Percentiles rank a stretch among this genome's conserved stretches.
These are phyloP conservation scores for Battus philenor DNA, from an alignment of 1,140 invertebrate genomes.

Conservation along the genomic window DNA sequence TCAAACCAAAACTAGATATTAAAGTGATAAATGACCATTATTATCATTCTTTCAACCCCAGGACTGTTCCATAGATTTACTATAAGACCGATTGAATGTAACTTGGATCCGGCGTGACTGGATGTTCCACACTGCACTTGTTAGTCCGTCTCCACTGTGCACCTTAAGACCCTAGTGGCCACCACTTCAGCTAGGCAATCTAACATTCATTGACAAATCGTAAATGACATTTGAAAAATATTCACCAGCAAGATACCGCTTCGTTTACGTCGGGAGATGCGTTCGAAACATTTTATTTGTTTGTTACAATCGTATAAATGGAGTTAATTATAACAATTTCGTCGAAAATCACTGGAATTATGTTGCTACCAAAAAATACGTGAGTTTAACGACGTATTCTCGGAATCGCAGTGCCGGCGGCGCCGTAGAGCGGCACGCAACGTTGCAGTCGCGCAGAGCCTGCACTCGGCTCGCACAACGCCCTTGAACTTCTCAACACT, in stretches of 20 bases:
- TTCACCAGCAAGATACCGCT: constrained; percentile 23
- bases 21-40: too few species aligned
- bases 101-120: too few species aligned
- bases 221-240: too few species aligned
- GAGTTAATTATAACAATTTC: constrained; percentile 74
- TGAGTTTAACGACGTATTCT: constrained; percentile 73
- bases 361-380: constrained; percentile 74
- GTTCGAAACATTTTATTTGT: constrained; percentile 69
- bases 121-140: too few species aligned
- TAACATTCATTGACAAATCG: too few species aligned
- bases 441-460: constrained; percentile 27
- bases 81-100: too few species aligned
- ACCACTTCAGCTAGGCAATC: too few species aligned
- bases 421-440: constrained; percentile 46
- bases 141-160: too few species aligned
- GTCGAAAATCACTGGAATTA: constrained; percentile 72
- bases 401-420: constrained; percentile 49
- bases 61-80: too few species aligned
- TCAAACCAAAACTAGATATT: too few species aligned
- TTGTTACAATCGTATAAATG: constrained; percentile 72
- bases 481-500: constrained; percentile 55
- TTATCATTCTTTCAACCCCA: too few species aligned
- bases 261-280: constrained; percentile 31
- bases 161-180: too few species aligned
- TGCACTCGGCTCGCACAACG: constrained; percentile 34